Conservation (phyloP, 2,888 invertebrate genomes). For the Crematogaster levior region DNA sequence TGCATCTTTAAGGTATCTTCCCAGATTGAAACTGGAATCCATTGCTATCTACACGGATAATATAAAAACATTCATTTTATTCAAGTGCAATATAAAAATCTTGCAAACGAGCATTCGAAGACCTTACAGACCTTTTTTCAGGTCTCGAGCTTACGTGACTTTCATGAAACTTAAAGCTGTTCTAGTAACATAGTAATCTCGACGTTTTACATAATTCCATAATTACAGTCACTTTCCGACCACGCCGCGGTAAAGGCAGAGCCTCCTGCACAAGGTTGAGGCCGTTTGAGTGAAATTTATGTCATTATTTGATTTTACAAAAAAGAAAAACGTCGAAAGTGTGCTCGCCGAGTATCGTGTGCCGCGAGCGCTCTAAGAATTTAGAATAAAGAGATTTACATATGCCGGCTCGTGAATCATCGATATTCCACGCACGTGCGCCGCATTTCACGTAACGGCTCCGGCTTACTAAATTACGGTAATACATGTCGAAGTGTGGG, state of each 20-base stretch:
- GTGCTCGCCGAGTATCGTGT: not conserved
- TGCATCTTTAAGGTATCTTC: not conserved
- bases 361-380: slow-evolving; percentile 23
- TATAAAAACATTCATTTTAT: not conserved
- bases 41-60: not conserved
- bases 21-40: not conserved
- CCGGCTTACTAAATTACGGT: slow-evolving; percentile 38
- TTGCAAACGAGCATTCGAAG: not conserved
- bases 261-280: slow-evolving; percentile 11
- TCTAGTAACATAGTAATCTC: not conserved
- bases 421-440: slow-evolving; percentile 33
- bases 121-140: not conserved
- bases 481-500: slow-evolving; percentile 10
- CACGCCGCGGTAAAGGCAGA: not conserved
- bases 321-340: not conserved
- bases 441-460: slow-evolving; percentile 23
- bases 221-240: slow-evolving; percentile 31
- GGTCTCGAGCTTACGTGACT: not conserved
- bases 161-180: slow-evolving; percentile 1
- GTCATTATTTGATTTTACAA: slow-evolving; percentile 28
- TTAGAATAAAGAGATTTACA: slow-evolving; percentile 26
- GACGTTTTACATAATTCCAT: slow-evolving; percentile 26
- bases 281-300: slow-evolving; percentile 10
- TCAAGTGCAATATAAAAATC: not conserved
- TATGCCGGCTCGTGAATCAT: slow-evolving; percentile 27